Base-by-base conservation (phyloP, 2,113 vertebrate genomes). In the Actenoides lindsayi region DNA sequence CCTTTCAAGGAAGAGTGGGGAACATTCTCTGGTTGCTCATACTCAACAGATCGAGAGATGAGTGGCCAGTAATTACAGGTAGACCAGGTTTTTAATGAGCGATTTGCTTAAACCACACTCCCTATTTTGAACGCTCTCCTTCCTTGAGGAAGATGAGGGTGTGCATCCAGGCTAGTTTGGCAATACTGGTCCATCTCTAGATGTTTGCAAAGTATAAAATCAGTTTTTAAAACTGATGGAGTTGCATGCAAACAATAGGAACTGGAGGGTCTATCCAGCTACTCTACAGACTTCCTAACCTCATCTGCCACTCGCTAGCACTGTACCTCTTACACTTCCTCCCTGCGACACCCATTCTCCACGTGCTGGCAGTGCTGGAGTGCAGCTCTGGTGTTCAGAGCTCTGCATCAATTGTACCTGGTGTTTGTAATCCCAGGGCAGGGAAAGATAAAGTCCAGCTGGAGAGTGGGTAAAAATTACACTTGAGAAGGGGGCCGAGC, bases 341-440 rank as follows among this genome's bases (percentile, higher is more conserved):
- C 37, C 5, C 37, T 62, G 87, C 39, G 46, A 41, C 30, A n/a
- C 27, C 71, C 69, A 5, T 8, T 48, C 65, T 60, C 62, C 57
- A 57, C 14, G 17, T 23, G 19, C 4, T 42, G 56, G 64, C 64
- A 77, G 59, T 12, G 73, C 19, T 54, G 30, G 13, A 46, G 48
- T 0, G 16, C 33, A 75, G 90, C 83, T 78, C 24, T 89, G 80
- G 46, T 67, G 62, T 51, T 82, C 64, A 48, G 93, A 83, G 73
- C 83, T 53, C 60, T 89, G 83, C 65, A 84, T 71, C 93, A 31
- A 79, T 87, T 78, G 91, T 91, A 96, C 93, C 57, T 25, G 41
- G 33, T 82, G 77, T 96, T 96, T 94, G 89, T 17, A 87, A 84
- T 79, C 35, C 81, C 60, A 46, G 63, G 54, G 79, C 71, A 85